Evolutionary conservation across 1,140 invertebrate species (phyloP), one percentile per base, ranked within the genome.

Genomic region (Drosophila erecta): DNA sequence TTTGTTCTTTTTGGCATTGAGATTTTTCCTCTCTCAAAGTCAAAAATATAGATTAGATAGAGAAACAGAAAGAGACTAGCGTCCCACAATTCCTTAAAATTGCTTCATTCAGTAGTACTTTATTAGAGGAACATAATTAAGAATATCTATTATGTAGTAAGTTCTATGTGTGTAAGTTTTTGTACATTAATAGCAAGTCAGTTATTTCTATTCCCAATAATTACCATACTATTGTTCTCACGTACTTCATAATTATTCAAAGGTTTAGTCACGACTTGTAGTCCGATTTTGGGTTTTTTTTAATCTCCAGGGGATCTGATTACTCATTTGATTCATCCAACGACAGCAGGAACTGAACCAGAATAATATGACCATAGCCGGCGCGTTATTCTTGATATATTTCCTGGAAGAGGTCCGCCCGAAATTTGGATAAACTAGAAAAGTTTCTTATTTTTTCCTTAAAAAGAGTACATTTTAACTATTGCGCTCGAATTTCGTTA

Each of bases 1-100:
- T 61, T 65, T 76, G 51, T 83, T 84, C 57, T 83, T 69, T 67
- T 86, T 85, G 77, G 67, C 81, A 80, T 85, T 85, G 81, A 69
- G 51, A 44, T 41, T 70, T 54, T 46, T 57, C 56, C 15, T 62
- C 44, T 65, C 61, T 61, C 60, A 79, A 71, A 67, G 41, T 62
- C 43, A 76, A 84, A 79, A 71, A 60, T 38, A 35, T 67, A 79
- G 81, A 85, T 81, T 80, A 85, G 81, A 86, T 80, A 80, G 58
- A 79, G 55, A 37, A 37, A 12, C 33, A 60, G 17, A 53, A 12
- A 22, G 33, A 11, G 11, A 20, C 10, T 5, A 20, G 43, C 41
- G 37, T 50, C 44, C 46, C 38, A 50, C 15, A 47, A 70, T 55
- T 24, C n/a, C 30, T 47, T 12, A 37, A 58, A 64, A 64, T 50